phyloP scores from a whole-genome alignment of 2,113 vertebrate species.

The Tychaedon coryphoeus region DNA sequence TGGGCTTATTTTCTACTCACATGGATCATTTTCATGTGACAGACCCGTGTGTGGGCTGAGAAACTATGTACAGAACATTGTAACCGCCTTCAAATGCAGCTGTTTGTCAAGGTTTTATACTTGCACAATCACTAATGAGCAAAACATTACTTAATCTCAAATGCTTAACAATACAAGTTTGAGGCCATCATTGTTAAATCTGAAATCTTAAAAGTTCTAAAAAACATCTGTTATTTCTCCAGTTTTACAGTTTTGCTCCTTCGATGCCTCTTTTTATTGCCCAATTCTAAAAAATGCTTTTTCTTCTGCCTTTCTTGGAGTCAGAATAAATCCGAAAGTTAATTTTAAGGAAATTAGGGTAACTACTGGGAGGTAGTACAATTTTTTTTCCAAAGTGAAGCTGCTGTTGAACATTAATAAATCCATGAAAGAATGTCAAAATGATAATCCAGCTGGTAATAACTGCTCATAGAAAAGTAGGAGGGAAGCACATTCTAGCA shows the following conservation, averaged over 20 bases:
- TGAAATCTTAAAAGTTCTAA: not conserved
- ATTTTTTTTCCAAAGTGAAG: not conserved
- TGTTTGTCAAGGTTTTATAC: not conserved
- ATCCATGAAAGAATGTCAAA: not conserved
- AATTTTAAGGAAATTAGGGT: not conserved
- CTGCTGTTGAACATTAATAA: not conserved
- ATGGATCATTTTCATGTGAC: not conserved
- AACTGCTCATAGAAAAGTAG: not conserved
- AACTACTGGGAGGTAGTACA: not conserved
- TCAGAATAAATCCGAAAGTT: not conserved
- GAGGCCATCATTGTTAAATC: not conserved
- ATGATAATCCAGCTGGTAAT: not conserved
- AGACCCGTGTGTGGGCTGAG: not conserved
- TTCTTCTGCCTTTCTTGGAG: not conserved
- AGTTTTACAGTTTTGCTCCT: not conserved
- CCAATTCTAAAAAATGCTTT: not conserved
- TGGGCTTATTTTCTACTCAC: fast-evolving
- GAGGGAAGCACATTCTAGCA: not conserved
- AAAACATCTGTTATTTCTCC: not conserved
- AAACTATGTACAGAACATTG: not conserved
- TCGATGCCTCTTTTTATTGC: not conserved
- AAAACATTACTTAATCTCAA: not conserved
- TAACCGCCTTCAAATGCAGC: not conserved
- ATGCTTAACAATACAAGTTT: not conserved
- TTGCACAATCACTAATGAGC: not conserved